A percentile compares a stretch with the other conserved stretches of the same genome.
phyloP scores from a whole-genome alignment of 2,797 vertebrate species.

The Myoxocephalus aenaeus region DNA sequence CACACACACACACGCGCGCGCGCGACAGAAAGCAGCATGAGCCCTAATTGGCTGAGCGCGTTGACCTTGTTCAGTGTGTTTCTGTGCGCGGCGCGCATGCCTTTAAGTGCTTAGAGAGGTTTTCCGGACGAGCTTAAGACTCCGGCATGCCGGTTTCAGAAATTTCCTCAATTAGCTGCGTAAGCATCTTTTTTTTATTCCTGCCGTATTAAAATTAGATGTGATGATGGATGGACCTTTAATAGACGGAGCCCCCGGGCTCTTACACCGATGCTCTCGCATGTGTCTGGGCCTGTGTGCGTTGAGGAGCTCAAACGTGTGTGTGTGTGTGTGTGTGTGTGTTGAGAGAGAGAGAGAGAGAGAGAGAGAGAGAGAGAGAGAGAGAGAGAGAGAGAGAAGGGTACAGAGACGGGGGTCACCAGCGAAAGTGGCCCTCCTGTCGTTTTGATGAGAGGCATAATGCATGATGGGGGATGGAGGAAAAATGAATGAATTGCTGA shows the following conservation, averaged over 20 bases:
- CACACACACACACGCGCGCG: constrained; percentile 6
- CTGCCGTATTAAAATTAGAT: constrained; percentile 74
- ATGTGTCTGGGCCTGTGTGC: constrained; percentile 27
- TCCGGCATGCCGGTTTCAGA: constrained; percentile 48
- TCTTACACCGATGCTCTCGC: constrained; percentile 30
- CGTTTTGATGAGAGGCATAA: constrained; percentile 37
- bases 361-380: background rate
- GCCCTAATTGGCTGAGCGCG: constrained; percentile 50
- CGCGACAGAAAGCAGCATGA: constrained; percentile 30
- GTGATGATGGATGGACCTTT: constrained; percentile 76
- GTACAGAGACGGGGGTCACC: constrained; percentile 44
- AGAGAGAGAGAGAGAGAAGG: background rate
- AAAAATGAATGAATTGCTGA: constrained; percentile 18
- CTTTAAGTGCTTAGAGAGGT: constrained; percentile 45
- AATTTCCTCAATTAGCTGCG: constrained; percentile 60
- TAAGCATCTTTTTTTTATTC: constrained; percentile 73
- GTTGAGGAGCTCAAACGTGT: background rate
- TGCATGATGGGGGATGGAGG: constrained; percentile 23
- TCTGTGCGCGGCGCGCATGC: constrained; percentile 36
- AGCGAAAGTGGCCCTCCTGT: constrained; percentile 48
- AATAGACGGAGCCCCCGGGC: constrained; percentile 68
- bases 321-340: background rate
- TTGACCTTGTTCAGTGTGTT: constrained; percentile 57
- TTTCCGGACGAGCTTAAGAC: constrained; percentile 42
- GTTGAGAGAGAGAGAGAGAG: background rate